Evolutionary conservation across 2,797 vertebrate species (phyloP), one percentile per base, ranked within the genome.

Genomic region (Loriculus beryllinus): DNA sequence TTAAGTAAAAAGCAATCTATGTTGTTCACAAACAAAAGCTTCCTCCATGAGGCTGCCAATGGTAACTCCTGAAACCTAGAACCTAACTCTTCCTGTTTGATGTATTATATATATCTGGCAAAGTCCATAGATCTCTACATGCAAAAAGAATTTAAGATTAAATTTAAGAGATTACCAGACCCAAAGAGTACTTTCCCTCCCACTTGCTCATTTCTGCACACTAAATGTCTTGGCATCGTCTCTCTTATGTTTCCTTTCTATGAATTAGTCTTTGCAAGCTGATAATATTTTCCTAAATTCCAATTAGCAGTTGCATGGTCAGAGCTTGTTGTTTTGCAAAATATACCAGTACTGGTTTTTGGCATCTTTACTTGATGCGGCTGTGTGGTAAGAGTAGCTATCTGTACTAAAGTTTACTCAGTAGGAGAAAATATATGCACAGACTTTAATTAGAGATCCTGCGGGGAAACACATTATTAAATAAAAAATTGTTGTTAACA

Each of bases 311-410:
- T 43, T 86, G 6, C 33, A 29, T 21, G 29, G 69, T 6, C 12
- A 72, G 26, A 72, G 7, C 14, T 42, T 67, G 5, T 52, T 64
- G 9, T 83, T 92, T 80, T 71, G 40, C 18, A 77, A 81, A 90
- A 57, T n/a, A 29, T 7, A 22, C 12, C 14, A 0, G 0, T 9
- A 22, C 12, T 23, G 0, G 0, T 8, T 75, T 91, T 54, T 13
- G 8, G 4, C 31, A 63, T 47, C 60, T 63, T 70, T 84, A 12
- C 75, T 75, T 54, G 31, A 52, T n/a, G 19, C 9, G 76, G 35
- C 9, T 70, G 7, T 70, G 28, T 63, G 40, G 40, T 29, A 79
- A 88, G 49, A 56, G 25, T 31, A 85, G 43, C 37, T 74, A 43
- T 54, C n/a, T 37, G 51, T 29, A 42, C 3, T 71, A 21, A 10